Evolutionary conservation across 2,888 invertebrate species (phyloP), one percentile per base, ranked within the genome.

Genomic region (Geotrupes spiniger): DNA sequence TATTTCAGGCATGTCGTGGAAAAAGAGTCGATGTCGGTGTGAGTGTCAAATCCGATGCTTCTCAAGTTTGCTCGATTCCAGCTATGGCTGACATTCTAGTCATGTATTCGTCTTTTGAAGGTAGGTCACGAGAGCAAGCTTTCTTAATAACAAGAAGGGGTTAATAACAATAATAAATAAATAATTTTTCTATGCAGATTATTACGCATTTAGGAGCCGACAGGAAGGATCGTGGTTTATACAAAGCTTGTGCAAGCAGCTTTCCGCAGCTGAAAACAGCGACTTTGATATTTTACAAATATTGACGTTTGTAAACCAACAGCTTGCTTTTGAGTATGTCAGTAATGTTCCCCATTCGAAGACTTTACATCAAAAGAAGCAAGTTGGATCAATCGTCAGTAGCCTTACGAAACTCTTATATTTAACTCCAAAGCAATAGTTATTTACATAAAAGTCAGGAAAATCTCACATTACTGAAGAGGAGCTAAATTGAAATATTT

Each of bases 171-270:
- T n/a, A n/a, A n/a, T n/a, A n/a, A n/a, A n/a, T n/a, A n/a, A n/a
- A n/a, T n/a, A n/a, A n/a, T n/a, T n/a, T n/a, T 21, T 6, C 3
- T 29, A 4, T 29, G 9, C 15, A 61, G 86, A 83, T 42, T 80
- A 76, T 64, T 85, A 76, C 63, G 84, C 86, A 0, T 86, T 83
- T 77, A 73, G 86, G 2, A 84, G 84, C 64, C 79, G 81, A 16
- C 75, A 76, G 37, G 75, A 76, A 14, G 87, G 87, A 1, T 83
- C 86, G 1, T 87, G 85, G 84, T 89, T 87, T 63, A 81, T 89
- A 42, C 86, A 87, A 66, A 71, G 82, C 2, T 66, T 89, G 33
- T 83, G 82, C 58, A 62, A 74, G 2, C 81, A 82, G 6, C 61
- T 87, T 11, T 65, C 70, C 2, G 61, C 71, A 49, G 66, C 75